A percentile compares a stretch with the other conserved stretches of the same genome.
Evolutionary conservation across 2,113 vertebrate genomes (phyloP).

Genomic region (Oncorhynchus kisutch): DNA sequence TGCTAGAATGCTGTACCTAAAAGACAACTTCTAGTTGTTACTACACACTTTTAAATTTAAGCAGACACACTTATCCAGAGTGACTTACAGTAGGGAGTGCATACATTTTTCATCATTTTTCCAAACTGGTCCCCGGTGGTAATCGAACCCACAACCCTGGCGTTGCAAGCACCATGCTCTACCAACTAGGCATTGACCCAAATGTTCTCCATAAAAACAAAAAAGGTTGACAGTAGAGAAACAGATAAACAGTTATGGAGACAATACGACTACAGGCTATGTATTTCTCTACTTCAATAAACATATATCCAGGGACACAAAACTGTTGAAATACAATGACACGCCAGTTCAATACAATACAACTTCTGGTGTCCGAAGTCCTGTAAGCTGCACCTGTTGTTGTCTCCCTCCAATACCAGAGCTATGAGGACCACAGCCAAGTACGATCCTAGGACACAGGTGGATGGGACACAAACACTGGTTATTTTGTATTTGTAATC

Average conservation of each 20-base stretch:
- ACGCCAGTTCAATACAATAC: not conserved
- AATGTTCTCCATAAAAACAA: too few relatives aligned
- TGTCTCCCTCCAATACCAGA: conserved; percentile 74
- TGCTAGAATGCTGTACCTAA: not conserved
- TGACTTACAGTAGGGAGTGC: too few relatives aligned
- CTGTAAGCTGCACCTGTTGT: not conserved
- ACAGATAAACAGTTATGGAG: too few relatives aligned
- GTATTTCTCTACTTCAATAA: not conserved
- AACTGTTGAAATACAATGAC: not conserved
- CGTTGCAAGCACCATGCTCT: too few relatives aligned
- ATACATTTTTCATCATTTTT: too few relatives aligned
- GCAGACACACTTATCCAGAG: not conserved
- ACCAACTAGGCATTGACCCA: too few relatives aligned
- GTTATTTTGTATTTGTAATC: too few relatives aligned
- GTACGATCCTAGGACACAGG: conserved; percentile 79
- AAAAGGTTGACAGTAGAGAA: too few relatives aligned
- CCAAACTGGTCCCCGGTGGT: too few relatives aligned
- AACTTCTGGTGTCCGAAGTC: not conserved
- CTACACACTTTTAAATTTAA: not conserved
- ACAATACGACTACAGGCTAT: not conserved
- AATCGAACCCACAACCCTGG: too few relatives aligned
- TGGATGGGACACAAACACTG: conserved; percentile 1
- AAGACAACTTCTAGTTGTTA: not conserved
- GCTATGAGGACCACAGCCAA: conserved; percentile 87
- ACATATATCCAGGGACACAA: not conserved